A percentile compares a stretch with the other conserved stretches of the same genome.
phyloP scores from a whole-genome alignment of 2,797 vertebrate species.

The Tauraco hartlaubi region DNA sequence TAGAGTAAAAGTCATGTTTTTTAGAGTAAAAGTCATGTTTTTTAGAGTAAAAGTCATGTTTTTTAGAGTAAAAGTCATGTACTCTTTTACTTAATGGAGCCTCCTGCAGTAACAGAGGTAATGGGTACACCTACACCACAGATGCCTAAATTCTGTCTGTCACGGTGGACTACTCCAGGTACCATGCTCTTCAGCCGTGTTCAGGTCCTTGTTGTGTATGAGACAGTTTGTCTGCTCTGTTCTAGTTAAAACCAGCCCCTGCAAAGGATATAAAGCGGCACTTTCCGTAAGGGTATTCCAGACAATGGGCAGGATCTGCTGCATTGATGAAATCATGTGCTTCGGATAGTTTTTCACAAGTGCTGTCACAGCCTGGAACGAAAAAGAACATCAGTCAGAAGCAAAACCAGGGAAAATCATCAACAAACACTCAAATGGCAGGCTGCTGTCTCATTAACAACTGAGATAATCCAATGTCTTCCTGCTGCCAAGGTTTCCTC shows the following conservation, averaged over 20 bases:
- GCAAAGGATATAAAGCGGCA: slow-evolving; percentile 97
- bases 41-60: no score
- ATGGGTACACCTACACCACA: accelerated
- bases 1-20: no score
- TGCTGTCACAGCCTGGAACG: slow-evolving; percentile 92
- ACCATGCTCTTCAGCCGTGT: neutral
- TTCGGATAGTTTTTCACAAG: slow-evolving; percentile 98
- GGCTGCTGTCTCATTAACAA: neutral
- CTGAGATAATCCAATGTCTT: neutral
- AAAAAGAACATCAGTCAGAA: neutral
- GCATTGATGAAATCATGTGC: slow-evolving; percentile 98
- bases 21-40: no score
- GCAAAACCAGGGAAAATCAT: neutral
- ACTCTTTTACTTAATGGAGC: neutral
- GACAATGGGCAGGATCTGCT: slow-evolving; percentile 97
- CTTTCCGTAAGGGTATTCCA: slow-evolving; percentile 98
- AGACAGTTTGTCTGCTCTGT: neutral
- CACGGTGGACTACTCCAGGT: neutral
- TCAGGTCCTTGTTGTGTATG: neutral
- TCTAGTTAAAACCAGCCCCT: neutral
- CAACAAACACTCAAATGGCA: neutral
- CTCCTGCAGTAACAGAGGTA: neutral
- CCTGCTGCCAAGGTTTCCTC: neutral
- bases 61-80: no score
- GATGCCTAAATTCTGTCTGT: neutral